Conservation (phyloP, 2,888 invertebrate genomes). For the Diarsia mendica region DNA sequence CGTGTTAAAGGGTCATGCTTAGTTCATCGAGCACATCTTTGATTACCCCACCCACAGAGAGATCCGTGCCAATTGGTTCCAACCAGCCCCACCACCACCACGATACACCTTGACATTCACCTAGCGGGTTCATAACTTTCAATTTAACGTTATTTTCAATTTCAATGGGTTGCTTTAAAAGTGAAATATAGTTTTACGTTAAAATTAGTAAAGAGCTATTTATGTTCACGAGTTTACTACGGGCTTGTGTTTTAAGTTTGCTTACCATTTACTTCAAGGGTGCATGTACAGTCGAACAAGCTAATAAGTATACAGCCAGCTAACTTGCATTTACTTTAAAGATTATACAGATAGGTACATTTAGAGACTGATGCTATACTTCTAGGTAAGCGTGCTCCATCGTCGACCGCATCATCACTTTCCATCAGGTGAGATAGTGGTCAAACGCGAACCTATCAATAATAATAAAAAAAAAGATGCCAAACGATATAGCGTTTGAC, state of each 20-base stretch:
- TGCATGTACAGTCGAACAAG: too few relatives aligned
- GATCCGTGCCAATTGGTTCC: constrained; percentile 47
- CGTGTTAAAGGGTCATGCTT: background rate
- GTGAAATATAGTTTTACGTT: constrained; percentile 35
- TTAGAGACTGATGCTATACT: too few relatives aligned
- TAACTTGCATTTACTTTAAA: too few relatives aligned
- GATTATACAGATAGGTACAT: too few relatives aligned
- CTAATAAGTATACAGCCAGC: too few relatives aligned
- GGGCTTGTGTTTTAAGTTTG: background rate
- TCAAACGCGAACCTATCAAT: too few relatives aligned
- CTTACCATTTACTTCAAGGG: background rate
- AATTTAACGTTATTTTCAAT: constrained; percentile 32
- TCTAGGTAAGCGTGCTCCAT: too few relatives aligned
- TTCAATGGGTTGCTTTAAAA: constrained; percentile 21
- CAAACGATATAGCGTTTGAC: too few relatives aligned
- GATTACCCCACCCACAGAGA: background rate
- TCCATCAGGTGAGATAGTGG: too few relatives aligned
- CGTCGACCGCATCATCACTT: too few relatives aligned
- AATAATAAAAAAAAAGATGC: too few relatives aligned
- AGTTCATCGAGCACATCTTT: constrained; percentile 12
- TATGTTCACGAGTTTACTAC: constrained; percentile 4
- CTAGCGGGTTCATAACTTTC: constrained; percentile 35
- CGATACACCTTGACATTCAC: constrained; percentile 46
- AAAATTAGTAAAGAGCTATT: constrained; percentile 22
- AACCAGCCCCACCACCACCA: constrained; percentile 18